Evolutionary conservation across 2,113 vertebrate genomes (phyloP), one percentile per base, ranked within the genome.

Genomic region (Pomatostomus ruficeps): DNA sequence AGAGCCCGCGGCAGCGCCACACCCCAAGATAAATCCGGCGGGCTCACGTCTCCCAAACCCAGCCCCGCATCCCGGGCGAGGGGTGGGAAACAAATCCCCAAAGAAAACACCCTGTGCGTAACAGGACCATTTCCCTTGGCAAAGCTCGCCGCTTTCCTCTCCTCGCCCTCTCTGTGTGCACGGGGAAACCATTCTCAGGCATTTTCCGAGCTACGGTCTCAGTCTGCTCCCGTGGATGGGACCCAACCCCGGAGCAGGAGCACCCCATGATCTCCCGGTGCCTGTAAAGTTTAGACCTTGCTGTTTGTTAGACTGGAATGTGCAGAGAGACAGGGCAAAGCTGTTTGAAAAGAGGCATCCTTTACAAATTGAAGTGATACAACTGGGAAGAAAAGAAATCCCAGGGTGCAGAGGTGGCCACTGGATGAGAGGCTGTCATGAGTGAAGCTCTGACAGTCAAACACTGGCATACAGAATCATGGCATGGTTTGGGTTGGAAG

Each of bases 11-110:
- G 91, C 82, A 15, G 13, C 0, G 5, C 10, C 94, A 85, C 93
- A 58, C 93, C 91, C 88, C 17, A 52, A 91, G 94, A 93, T 95
- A 93, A 95, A 95, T 31, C 52, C 25, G 52, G 9, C 1, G 10
- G 59, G 42, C 42, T 66, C 54, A 2, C 29, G 29, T 2, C 82
- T 61, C 65, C 93, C 12, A 46, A 75, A 7, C 31, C 36, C 74
- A 58, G 28, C 35, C 14, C 15, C 0, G 14, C 62, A 67, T 40
- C 85, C 70, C 23, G 42, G 58, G 14, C 2, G 2, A n/a, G 87
- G 72, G 4, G 36, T 43, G 89, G 72, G 33, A 38, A 81, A 62
- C 83, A 55, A 85, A 79, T 10, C 25, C 46, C 18, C 10, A 54
- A 63, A 57, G 70, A 67, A 80, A 91, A 70, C 77, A 71, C 4